Base-by-base conservation (phyloP, 35 echinoderm and acorn worm species). In the Chiridota heheva region DNA sequence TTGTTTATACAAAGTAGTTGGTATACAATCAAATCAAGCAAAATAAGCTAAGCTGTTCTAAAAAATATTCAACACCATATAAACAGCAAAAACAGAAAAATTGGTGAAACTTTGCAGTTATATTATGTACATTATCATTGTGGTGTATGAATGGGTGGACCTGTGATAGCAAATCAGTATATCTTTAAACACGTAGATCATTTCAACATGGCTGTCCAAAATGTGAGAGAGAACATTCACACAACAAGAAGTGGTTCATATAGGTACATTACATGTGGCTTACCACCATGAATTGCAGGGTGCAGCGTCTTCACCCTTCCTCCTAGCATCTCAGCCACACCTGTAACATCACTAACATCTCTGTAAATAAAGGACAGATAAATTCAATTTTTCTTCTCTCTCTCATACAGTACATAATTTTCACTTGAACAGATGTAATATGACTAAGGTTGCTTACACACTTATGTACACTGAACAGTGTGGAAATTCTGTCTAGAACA, bases 221-320 rank as follows among this genome's bases (percentile, higher is more conserved):
- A 51, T 12, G 47, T 22, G 22, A 51, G 8, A 12, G 47, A 12
- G 47, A 12, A 22, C 47, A 51, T 51, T 51, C 22, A 12, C 47
- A 12, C 8, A 51, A 51, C 22, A 51, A 12, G 22, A 51, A 51
- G 10, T 12, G 10, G 47, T 22, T 12, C 47, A 51, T 51, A 10
- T 12, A 22, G 8, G 22, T n/a, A n/a, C n/a, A n/a, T n/a, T n/a
- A n/a, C n/a, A n/a, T n/a, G n/a, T n/a, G n/a, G n/a, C 62, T 82
- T 63, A 90, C 87, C 92, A 51, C 71, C 92, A 80, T 97, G 93
- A 7, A 97, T 80, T 42, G 93, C 93, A 60, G 93, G 93, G 53
- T 97, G 88, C 3, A 97, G 84, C 5, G 93, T 97, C 84, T 97
- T 97, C 0, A 97, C 93, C 35, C 93, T 84, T 4, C 93, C 93